phyloP scores from a whole-genome alignment of 2,797 vertebrate species.

The Hipposideros larvatus region DNA sequence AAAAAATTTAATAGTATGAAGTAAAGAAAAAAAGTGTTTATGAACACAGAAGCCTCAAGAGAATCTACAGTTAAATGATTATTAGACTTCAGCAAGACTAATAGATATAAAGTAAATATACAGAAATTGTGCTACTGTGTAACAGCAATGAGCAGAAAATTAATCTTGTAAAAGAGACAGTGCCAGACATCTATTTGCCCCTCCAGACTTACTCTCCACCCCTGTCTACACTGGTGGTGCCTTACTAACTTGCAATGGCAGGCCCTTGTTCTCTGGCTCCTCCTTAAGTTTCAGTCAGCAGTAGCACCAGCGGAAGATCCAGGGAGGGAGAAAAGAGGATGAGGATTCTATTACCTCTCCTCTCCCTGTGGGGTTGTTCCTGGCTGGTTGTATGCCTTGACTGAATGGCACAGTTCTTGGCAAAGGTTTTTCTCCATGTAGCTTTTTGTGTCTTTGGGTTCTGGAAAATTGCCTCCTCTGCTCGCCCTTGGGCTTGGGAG shows the following conservation, averaged over 20 bases:
- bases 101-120: background rate
- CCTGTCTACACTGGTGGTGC: background rate
- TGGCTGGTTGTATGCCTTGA: background rate
- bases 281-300: background rate
- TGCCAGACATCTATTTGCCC: background rate
- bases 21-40: background rate
- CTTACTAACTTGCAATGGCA: background rate
- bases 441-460: background rate
- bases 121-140: background rate
- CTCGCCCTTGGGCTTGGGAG: background rate
- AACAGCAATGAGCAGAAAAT: background rate
- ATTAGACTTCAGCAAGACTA: background rate
- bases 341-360: background rate
- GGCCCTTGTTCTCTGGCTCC: background rate
- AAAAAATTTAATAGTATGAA: background rate
- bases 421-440: background rate
- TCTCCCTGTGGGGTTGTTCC: background rate
- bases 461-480: background rate
- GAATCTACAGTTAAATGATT: background rate
- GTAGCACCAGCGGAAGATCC: background rate
- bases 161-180: background rate
- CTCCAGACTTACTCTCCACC: background rate
- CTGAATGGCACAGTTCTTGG: background rate
- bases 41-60: slow-evolving; percentile 2
- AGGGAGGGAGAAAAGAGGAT: background rate